phyloP scores from a whole-genome alignment of 2,888 invertebrate species.

The Craniophora ligustri region DNA sequence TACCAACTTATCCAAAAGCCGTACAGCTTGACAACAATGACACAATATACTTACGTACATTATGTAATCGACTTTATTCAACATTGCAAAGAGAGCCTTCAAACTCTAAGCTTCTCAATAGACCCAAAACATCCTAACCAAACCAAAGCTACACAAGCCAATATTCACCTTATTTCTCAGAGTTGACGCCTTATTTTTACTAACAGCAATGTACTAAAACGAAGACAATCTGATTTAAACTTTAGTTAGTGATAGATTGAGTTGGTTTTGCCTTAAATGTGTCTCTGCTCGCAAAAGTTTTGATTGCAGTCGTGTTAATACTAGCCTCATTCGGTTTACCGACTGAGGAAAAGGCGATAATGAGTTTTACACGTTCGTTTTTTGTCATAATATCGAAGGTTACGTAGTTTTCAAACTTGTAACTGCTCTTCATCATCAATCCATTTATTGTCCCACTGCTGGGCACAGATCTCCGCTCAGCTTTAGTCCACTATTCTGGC shows the following conservation, averaged over 20 bases:
- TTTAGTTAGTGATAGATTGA: accelerated
- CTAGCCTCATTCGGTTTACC: constrained; percentile 42
- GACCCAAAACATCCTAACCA: constrained; percentile 42
- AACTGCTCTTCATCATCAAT: too few species aligned
- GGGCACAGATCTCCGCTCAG: too few species aligned
- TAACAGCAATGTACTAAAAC: accelerated
- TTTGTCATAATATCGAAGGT: constrained; percentile 31
- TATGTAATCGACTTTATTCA: constrained; percentile 57
- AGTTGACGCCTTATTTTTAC: accelerated
- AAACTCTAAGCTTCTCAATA: constrained; percentile 62
- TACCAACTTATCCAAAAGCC: too few species aligned
- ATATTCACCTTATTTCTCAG: background rate
- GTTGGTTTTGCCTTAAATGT: constrained; percentile 3
- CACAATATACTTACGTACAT: constrained; percentile 10
- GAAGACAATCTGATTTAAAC: background rate
- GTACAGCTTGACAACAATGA: constrained; percentile 7
- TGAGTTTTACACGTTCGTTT: constrained; percentile 26
- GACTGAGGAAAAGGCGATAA: constrained; percentile 38
- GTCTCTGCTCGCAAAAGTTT: constrained; percentile 24
- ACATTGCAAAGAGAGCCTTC: constrained; percentile 65
- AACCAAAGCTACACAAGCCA: background rate
- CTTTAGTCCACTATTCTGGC: too few species aligned
- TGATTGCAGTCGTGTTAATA: constrained; percentile 41
- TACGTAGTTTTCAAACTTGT: too few species aligned
- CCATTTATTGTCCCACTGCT: too few species aligned